These are phyloP conservation scores for Dorcus parallelipipedus DNA, from an alignment of 2,888 invertebrate genomes.

Conservation along the genomic window DNA sequence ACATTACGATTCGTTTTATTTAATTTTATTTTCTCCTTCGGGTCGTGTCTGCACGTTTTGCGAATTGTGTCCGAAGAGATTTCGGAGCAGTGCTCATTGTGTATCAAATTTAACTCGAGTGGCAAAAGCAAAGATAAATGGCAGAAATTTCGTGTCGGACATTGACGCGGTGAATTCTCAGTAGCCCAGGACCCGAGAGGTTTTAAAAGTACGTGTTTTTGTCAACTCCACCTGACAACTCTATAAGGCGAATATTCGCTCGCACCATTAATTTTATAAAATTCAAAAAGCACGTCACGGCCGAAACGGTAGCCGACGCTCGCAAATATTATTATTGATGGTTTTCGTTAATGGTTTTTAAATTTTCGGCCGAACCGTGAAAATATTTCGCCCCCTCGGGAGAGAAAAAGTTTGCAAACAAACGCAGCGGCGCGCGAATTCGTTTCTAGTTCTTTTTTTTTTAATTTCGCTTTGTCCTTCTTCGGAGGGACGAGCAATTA, in stretches of 20 bases:
- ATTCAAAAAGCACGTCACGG: background rate
- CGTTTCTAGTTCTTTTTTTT: conserved; percentile 4
- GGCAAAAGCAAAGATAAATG: no score
- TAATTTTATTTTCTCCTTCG: background rate
- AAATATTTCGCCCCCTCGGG: conserved; percentile 7
- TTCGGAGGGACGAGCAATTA: conserved; percentile 8
- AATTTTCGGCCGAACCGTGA: conserved; percentile 8
- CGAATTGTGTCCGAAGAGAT: no score
- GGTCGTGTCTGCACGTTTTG: no score
- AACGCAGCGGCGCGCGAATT: background rate
- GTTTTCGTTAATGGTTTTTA: conserved; percentile 7
- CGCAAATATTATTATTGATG: conserved; percentile 7
- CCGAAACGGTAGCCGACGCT: conserved; percentile 2
- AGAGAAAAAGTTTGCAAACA: conserved; percentile 2
- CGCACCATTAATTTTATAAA: conserved; percentile 8
- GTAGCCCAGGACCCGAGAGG: background rate
- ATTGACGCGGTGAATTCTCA: background rate
- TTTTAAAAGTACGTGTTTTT: conserved; percentile 18
- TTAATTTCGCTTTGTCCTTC: conserved; percentile 10
- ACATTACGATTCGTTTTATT: background rate
- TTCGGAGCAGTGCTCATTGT: no score
- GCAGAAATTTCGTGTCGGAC: no score
- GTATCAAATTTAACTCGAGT: no score
- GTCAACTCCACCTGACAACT: conserved; percentile 22
- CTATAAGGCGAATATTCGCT: conserved; percentile 19